Conservation (phyloP, 2,797 vertebrate genomes). For the Sebastes wilsoni region DNA sequence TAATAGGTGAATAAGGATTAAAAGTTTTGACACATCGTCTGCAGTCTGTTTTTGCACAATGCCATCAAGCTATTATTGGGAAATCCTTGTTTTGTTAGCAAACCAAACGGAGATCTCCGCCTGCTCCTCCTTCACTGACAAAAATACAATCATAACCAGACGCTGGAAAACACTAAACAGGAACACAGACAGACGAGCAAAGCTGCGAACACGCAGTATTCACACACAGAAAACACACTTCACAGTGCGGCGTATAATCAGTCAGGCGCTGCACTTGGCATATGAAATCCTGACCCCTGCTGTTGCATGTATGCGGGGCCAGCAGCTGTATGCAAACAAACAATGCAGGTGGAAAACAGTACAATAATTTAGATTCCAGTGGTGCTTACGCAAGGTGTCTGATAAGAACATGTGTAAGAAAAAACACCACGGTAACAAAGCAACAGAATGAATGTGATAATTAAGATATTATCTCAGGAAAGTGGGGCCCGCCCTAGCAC, state of each 20-base stretch:
- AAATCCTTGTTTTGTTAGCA: constrained; percentile 30
- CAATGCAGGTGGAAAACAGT: constrained; percentile 7
- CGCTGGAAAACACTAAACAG: constrained; percentile 8
- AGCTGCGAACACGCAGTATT: neutral
- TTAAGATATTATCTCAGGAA: constrained; percentile 32
- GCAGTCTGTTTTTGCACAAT: neutral
- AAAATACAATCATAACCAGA: constrained; percentile 29
- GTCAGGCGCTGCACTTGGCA: constrained; percentile 25
- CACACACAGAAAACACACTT: constrained; percentile 12
- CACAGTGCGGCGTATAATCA: neutral
- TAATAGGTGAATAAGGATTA: constrained; percentile 23
- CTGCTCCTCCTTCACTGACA: constrained; percentile 15
- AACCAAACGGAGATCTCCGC: constrained; percentile 16
- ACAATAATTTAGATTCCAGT: neutral
- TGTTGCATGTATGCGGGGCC: constrained; percentile 58
- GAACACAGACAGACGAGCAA: neutral
- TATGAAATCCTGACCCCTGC: constrained; percentile 84
- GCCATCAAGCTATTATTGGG: neutral
- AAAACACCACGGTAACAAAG: neutral
- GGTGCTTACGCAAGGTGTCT: neutral
- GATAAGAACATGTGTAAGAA: neutral
- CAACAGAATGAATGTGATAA: constrained; percentile 2
- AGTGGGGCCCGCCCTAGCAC: constrained; percentile 4
- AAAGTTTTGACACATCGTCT: constrained; percentile 23
- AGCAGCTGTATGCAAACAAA: constrained; percentile 33